Conservation (phyloP, 2,888 invertebrate species). For the Trichogramma dendrolimi region DNA sequence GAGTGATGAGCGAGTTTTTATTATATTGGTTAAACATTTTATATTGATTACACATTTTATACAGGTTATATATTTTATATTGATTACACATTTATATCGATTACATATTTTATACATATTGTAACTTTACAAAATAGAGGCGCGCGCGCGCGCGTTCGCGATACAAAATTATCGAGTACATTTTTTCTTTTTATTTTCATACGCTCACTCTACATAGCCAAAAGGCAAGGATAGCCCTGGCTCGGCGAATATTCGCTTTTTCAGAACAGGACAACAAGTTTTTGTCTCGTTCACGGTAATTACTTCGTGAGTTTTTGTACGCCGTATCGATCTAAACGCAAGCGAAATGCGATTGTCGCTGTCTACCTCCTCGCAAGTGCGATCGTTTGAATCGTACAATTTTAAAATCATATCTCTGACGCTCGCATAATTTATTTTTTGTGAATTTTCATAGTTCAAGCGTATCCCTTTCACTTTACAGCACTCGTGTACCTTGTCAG, state of each 20-base stretch:
- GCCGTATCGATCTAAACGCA: background rate
- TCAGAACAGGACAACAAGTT: background rate
- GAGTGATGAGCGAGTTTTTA: too few species aligned
- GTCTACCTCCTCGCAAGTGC: background rate
- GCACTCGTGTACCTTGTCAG: conserved; percentile 1
- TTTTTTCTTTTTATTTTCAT: too few species aligned
- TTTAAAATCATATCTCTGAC: background rate
- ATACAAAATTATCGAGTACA: too few species aligned
- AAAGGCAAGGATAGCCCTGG: background rate
- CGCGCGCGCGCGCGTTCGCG: too few species aligned
- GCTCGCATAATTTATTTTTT: background rate
- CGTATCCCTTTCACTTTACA: conserved; percentile 14
- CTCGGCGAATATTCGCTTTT: background rate
- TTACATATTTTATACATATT: too few species aligned
- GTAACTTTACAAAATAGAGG: too few species aligned
- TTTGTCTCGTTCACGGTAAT: background rate
- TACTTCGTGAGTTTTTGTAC: background rate
- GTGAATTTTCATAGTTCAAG: background rate
- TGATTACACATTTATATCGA: too few species aligned
- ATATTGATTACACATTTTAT: too few species aligned
- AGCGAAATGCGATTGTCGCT: background rate
- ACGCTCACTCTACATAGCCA: background rate
- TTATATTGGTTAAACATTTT: too few species aligned
- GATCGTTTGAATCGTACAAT: background rate
- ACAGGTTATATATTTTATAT: too few species aligned